Evolutionary conservation across 2,888 invertebrate species (phyloP).

Genomic region (Apoda limacodes): DNA sequence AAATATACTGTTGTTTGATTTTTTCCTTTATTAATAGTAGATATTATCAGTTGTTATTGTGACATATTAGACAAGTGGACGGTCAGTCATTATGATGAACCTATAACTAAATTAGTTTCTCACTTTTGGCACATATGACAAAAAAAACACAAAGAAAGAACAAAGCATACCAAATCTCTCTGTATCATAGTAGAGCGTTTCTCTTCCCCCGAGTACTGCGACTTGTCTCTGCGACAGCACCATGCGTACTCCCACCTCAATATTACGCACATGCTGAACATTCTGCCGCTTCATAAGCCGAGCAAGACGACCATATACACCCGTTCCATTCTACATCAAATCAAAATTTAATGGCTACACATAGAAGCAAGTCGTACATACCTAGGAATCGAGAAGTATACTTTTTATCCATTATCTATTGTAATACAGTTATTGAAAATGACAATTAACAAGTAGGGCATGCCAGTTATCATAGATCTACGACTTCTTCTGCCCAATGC

Average conservation of each 20-base stretch:
- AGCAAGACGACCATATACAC: constrained; percentile 78
- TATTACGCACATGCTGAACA: constrained; percentile 74
- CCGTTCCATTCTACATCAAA: constrained; percentile 76
- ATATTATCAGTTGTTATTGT: no score
- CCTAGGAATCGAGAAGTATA: background rate
- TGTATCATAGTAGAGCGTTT: constrained; percentile 81
- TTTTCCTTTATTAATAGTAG: no score
- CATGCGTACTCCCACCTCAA: constrained; percentile 77
- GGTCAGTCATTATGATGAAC: no score
- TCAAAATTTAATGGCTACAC: no score
- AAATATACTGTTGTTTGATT: no score
- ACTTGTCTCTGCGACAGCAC: constrained; percentile 72
- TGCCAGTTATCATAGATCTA: no score
- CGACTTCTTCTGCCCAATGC: no score
- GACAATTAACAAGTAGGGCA: no score
- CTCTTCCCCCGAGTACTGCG: constrained; percentile 78
- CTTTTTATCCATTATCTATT: background rate
- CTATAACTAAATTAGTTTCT: no score
- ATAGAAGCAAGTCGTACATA: constrained; percentile 1
- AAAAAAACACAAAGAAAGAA: no score
- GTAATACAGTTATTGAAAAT: background rate
- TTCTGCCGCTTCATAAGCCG: constrained; percentile 73
- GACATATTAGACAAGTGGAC: no score
- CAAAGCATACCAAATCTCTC: constrained; percentile 78
- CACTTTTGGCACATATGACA: no score